Percentiles rank a stretch among this genome's conserved stretches.
Conservation (phyloP, 1,140 invertebrate species). For the Oscheius sp. region DNA sequence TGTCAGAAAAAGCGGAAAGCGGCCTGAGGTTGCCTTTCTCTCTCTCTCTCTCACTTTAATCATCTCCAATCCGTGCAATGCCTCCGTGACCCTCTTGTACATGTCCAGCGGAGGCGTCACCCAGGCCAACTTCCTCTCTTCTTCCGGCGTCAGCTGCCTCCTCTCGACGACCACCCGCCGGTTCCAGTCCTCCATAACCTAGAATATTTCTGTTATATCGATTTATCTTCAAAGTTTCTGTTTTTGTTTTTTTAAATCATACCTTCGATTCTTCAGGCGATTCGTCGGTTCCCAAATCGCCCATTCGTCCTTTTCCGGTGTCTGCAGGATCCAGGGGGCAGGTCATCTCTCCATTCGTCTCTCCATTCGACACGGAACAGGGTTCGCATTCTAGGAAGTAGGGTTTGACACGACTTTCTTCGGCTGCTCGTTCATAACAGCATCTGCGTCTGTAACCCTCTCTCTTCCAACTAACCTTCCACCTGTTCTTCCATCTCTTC, state of each 20-base stretch:
- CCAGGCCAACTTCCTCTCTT: constrained; percentile 24
- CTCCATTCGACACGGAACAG: not conserved
- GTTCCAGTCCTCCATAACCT: constrained; percentile 28
- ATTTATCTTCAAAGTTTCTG: not conserved
- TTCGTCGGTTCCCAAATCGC: constrained; percentile 6
- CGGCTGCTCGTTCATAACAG: not conserved
- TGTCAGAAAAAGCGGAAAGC: not conserved
- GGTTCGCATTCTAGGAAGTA: not conserved
- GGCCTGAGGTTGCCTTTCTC: no score
- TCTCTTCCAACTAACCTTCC: no score
- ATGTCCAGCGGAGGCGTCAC: constrained; percentile 31
- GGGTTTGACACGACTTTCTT: not conserved
- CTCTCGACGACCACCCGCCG: constrained; percentile 19
- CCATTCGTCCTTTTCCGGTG: not conserved
- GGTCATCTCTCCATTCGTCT: constrained; percentile 4
- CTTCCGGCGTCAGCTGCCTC: constrained; percentile 13
- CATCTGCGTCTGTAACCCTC: not conserved
- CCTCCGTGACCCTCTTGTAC: constrained; percentile 63
- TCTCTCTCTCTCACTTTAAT: constrained; percentile 65
- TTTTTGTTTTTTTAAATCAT: not conserved
- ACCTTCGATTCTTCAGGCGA: not conserved
- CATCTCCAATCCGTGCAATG: constrained; percentile 80
- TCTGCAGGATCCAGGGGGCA: constrained; percentile 7
- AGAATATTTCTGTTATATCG: constrained; percentile 11
- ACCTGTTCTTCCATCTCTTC: not conserved